Conservation (phyloP, 1,140 invertebrate genomes). For the Chelonus insularis region DNA sequence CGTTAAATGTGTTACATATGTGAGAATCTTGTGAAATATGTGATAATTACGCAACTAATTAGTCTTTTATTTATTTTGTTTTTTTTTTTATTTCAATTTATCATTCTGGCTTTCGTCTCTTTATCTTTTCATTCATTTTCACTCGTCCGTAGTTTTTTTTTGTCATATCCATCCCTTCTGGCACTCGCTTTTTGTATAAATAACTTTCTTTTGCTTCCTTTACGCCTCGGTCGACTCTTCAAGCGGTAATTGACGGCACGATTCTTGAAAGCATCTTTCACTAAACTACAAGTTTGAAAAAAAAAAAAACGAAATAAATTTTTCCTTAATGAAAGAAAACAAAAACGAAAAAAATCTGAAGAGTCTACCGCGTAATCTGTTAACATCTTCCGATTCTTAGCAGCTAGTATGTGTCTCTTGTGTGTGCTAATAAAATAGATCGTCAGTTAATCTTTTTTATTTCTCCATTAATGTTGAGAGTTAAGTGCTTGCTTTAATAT, state of each 20-base stretch:
- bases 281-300: conserved; percentile 21
- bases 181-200: conserved; percentile 6
- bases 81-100: conserved; percentile 24
- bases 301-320: not conserved
- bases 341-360: conserved; percentile 5
- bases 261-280: conserved; percentile 26
- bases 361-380: not conserved
- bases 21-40: conserved; percentile 30
- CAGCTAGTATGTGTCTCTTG: not conserved
- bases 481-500: not conserved
- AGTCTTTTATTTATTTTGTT: conserved; percentile 19
- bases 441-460: not conserved
- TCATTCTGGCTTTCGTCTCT: not conserved
- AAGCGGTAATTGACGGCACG: conserved; percentile 17
- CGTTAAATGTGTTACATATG: conserved; percentile 48
- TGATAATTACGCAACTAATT: conserved; percentile 21
- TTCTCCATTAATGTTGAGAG: not conserved
- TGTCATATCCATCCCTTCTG: conserved; percentile 11
- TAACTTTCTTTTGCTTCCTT: conserved; percentile 17
- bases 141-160: conserved; percentile 9
- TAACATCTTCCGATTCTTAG: not conserved
- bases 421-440: not conserved
- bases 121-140: conserved; percentile 16
- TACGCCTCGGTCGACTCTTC: conserved; percentile 15
- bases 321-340: not conserved